phyloP scores from a whole-genome alignment of 2,113 vertebrate genomes.

The Chionomys nivalis region DNA sequence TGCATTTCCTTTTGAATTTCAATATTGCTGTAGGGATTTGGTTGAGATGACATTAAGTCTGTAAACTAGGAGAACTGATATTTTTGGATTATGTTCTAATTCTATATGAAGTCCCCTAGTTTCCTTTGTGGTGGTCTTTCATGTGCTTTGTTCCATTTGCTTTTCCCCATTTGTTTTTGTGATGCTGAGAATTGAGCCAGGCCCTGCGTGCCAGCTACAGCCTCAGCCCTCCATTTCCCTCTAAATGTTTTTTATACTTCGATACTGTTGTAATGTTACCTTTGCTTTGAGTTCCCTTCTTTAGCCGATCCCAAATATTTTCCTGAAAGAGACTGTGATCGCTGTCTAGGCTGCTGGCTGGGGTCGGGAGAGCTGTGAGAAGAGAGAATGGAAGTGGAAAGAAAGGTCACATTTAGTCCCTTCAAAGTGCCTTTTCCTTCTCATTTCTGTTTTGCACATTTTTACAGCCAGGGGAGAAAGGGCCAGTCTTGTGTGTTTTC shows the following conservation, averaged over 20 bases:
- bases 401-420: not conserved
- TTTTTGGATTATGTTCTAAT: constrained; percentile 12
- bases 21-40: constrained; percentile 32
- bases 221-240: not conserved
- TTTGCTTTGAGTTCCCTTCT: not conserved
- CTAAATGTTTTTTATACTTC: constrained; percentile 45
- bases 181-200: not conserved
- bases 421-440: constrained; percentile 15
- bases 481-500: constrained; percentile 20
- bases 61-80: not conserved
- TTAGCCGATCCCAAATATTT: not conserved
- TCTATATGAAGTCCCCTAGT: not conserved
- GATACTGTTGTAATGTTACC: not conserved
- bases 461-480: constrained; percentile 36
- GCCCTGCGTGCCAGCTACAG: not conserved
- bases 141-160: constrained; percentile 43
- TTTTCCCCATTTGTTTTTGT: not conserved
- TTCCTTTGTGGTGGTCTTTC: constrained; percentile 2
- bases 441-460: constrained; percentile 18
- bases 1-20: constrained; percentile 48
- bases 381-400: not conserved
- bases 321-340: constrained; percentile 32
- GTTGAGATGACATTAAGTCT: constrained; percentile 27
- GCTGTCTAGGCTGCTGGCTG: not conserved
- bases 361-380: not conserved